Evolutionary conservation across 2,797 vertebrate genomes (phyloP).

Genomic region (Nannoperca obscura): DNA sequence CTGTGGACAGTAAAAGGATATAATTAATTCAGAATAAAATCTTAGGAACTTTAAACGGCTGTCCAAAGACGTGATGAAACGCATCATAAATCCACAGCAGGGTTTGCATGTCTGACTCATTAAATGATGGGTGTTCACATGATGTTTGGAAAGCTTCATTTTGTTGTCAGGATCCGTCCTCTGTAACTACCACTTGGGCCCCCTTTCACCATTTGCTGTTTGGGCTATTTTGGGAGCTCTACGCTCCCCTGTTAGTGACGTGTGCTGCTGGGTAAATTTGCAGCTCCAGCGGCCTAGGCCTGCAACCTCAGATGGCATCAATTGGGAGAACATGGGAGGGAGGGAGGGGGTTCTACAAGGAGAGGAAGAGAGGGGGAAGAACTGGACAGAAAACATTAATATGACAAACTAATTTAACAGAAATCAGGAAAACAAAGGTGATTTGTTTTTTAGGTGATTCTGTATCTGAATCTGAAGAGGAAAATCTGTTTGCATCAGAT

Average conservation of each 20-base stretch:
- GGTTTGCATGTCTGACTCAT: slow-evolving; percentile 36
- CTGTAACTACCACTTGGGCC: slow-evolving; percentile 70
- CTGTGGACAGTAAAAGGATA: neutral
- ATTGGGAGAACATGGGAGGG: slow-evolving; percentile 49
- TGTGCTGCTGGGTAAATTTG: slow-evolving; percentile 85
- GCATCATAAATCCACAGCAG: slow-evolving; percentile 28
- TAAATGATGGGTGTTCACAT: slow-evolving; percentile 48
- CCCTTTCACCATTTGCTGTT: slow-evolving; percentile 74
- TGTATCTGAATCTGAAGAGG: neutral
- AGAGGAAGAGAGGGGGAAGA: slow-evolving; percentile 12
- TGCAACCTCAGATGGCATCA: slow-evolving; percentile 80
- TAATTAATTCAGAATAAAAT: slow-evolving; percentile 6
- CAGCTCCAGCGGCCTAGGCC: slow-evolving; percentile 69
- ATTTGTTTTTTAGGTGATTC: neutral
- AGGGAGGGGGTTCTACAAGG: slow-evolving; percentile 26
- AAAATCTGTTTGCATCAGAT: neutral
- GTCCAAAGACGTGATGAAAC: slow-evolving; percentile 7
- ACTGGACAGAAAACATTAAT: slow-evolving; percentile 22
- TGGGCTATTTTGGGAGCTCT: slow-evolving; percentile 81
- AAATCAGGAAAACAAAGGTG: neutral
- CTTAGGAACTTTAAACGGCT: neutral
- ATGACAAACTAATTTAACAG: neutral
- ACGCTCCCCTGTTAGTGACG: slow-evolving; percentile 77
- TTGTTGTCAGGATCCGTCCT: slow-evolving; percentile 69
- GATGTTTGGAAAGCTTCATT: slow-evolving; percentile 56